A percentile compares a stretch with the other conserved stretches of the same genome.
phyloP scores from a whole-genome alignment of 2,113 vertebrate genomes.

The Campylomormyrus numenius region DNA sequence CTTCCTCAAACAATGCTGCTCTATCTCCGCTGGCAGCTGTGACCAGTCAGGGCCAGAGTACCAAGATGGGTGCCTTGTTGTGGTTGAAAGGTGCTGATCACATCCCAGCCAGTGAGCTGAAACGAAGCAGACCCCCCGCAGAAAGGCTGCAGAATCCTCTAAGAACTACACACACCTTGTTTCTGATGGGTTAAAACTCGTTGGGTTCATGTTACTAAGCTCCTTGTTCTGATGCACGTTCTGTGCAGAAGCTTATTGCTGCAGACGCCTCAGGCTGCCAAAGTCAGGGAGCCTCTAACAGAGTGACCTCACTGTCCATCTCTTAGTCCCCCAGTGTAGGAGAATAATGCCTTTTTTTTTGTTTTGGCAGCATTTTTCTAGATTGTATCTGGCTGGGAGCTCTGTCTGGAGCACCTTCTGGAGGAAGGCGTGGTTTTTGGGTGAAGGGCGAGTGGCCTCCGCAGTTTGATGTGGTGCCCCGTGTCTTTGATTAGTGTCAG shows the following conservation, averaged over 20 bases:
- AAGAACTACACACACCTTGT: background rate
- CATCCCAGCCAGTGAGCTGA: background rate
- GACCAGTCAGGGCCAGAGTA: constrained; percentile 9
- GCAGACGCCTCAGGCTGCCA: background rate
- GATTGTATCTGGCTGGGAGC: background rate
- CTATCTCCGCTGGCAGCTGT: constrained; percentile 20
- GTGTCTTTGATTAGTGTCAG: background rate
- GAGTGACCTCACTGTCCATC: background rate
- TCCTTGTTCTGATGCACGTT: background rate
- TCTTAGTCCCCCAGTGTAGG: background rate
- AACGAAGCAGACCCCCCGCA: background rate
- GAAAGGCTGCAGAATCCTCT: background rate
- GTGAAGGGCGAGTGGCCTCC: background rate
- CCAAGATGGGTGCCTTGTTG: background rate
- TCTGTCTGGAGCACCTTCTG: background rate
- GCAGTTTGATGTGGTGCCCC: background rate
- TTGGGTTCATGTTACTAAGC: background rate
- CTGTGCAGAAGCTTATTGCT: background rate
- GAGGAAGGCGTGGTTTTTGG: background rate
- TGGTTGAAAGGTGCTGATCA: background rate
- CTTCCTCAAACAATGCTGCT: constrained; percentile 48
- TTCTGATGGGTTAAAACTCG: background rate
- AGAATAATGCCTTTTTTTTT: background rate
- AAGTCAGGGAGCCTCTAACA: background rate
- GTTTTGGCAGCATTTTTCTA: background rate